Evolutionary conservation across 2,888 invertebrate species (phyloP).

Genomic region (Cinara cedri): DNA sequence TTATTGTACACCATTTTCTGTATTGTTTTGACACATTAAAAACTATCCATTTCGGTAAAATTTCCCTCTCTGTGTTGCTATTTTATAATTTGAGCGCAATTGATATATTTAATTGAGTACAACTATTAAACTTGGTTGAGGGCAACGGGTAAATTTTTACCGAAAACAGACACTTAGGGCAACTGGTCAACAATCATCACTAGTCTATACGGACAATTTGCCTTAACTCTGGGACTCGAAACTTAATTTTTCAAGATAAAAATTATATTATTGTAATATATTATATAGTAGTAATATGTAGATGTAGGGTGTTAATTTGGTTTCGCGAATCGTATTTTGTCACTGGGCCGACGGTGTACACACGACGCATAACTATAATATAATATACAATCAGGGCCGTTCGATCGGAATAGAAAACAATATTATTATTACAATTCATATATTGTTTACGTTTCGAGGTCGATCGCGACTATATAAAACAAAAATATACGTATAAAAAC

Average conservation of each 20-base stretch:
- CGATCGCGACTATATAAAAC: not conserved
- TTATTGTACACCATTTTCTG: no score
- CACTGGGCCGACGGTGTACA: not conserved
- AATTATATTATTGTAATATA: not conserved
- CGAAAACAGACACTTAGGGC: no score
- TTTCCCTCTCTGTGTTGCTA: no score
- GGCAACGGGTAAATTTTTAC: no score
- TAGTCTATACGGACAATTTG: not conserved
- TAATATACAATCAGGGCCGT: conserved; percentile 33
- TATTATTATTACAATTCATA: not conserved
- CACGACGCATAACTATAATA: not conserved
- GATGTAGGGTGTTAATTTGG: conserved; percentile 17
- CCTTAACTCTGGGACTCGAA: not conserved
- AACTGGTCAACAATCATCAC: no score
- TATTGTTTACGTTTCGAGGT: not conserved
- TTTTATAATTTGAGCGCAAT: no score
- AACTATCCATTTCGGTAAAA: no score
- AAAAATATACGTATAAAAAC: not conserved
- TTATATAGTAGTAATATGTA: not conserved
- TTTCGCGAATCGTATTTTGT: conserved; percentile 12
- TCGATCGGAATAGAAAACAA: conserved; percentile 42
- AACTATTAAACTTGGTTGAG: no score
- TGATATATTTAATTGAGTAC: no score
- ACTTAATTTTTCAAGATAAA: conserved; percentile 14
- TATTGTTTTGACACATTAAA: no score